These are phyloP conservation scores for Anguilla japonica DNA, from an alignment of 2,113 vertebrate genomes.

Conservation along the genomic window DNA sequence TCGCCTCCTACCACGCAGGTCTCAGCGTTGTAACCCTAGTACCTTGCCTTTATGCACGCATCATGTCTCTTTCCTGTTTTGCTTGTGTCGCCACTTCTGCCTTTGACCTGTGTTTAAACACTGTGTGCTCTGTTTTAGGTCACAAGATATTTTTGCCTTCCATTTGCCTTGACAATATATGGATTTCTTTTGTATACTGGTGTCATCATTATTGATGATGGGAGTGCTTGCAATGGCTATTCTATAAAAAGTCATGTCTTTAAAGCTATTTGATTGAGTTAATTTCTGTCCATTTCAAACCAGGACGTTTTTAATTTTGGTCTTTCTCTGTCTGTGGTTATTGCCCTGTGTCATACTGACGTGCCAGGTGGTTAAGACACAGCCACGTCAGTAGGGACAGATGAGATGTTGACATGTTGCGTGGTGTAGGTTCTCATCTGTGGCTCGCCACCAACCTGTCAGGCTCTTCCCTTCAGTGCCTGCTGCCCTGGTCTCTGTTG, in stretches of 20 bases:
- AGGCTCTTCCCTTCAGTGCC: not conserved
- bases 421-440: not conserved
- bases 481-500: not conserved
- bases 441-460: not conserved
- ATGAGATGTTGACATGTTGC: not conserved
- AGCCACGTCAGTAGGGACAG: not conserved
- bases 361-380: not conserved
- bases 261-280: not conserved
- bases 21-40: slow-evolving; percentile 43
- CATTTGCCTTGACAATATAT: not conserved
- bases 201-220: not conserved
- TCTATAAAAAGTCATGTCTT: not conserved
- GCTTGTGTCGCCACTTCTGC: not conserved
- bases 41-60: slow-evolving; percentile 13
- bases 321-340: not conserved
- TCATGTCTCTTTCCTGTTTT: slow-evolving; percentile 15
- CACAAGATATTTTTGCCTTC: not conserved
- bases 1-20: slow-evolving; percentile 9
- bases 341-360: not conserved
- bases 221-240: not conserved
- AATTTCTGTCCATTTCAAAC: not conserved
- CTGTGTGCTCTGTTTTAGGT: not conserved
- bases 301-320: not conserved
- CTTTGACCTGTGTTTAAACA: not conserved
- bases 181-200: not conserved